Conservation (phyloP, 2,113 vertebrate genomes). For the Ariopsis seemanni region DNA sequence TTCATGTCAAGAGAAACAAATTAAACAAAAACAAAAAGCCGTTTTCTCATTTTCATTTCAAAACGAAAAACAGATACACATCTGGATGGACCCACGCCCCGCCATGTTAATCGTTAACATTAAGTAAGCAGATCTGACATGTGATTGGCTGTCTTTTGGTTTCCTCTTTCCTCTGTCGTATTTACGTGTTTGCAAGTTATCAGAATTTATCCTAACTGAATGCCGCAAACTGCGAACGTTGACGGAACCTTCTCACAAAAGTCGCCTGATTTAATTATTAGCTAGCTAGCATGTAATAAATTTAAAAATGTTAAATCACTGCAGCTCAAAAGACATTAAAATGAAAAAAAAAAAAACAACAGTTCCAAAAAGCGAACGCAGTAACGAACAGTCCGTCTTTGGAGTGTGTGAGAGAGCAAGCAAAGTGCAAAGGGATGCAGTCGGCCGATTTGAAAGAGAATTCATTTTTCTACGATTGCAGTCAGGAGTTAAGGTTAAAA, state of each 20-base stretch:
- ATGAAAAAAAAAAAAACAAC: background rate
- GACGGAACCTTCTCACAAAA: background rate
- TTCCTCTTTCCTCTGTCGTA: background rate
- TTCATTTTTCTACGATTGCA: background rate
- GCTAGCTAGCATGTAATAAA: constrained; percentile 1
- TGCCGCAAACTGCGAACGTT: background rate
- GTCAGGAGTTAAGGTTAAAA: background rate
- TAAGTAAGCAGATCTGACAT: background rate
- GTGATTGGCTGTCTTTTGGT: background rate
- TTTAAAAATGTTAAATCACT: background rate
- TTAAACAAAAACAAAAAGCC: background rate
- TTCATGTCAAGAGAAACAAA: background rate
- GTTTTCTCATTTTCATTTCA: background rate
- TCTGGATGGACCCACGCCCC: background rate
- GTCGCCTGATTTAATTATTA: background rate
- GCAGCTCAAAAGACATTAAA: background rate
- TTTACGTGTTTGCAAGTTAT: background rate
- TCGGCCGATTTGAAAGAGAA: background rate
- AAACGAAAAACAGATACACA: background rate
- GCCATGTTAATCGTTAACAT: no score
- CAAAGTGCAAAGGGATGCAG: background rate
- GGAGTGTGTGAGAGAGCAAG: background rate
- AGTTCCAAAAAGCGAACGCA: background rate
- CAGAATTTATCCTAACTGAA: background rate
- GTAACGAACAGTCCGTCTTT: background rate